Base-by-base conservation (phyloP, 2,888 invertebrate genomes). In the Tachina grossa region DNA sequence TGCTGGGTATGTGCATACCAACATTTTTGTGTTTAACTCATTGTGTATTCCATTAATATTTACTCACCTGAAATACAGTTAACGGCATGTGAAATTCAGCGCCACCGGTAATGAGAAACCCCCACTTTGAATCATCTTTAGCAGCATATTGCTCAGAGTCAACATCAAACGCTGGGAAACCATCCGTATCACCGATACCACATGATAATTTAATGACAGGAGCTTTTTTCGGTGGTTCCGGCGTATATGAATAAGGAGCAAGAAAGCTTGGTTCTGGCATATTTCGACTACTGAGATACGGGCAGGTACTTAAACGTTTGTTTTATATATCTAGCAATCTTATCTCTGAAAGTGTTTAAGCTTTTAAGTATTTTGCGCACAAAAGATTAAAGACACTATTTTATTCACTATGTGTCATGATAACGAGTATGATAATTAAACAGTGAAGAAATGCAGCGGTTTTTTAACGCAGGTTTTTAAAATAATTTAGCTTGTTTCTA, bases 81-180 rank as follows among this genome's bases (percentile, higher is more conserved):
- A 93, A 87, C 55, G 93, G 93, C 93, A 93, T 93, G 76, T 92
- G 92, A 88, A 93, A 93, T 74, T 93, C 93, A 43, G 92, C 91
- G 49, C 93, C 93, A 51, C 93, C 93, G 65, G 93, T 93, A 86
- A 93, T 91, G 75, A 93, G 90, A 85, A 93, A 93, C 39, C 93
- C 93, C 93, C 93, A 93, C 83, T 90, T 90, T n/a, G 89, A 88
- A 80, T 93, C 92, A 82, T 92, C 92, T 87, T 92, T 91, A 47
- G 89, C 88, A 47, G 90, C 91, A 76, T 92, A 92, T 19, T 87
- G 89, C 69, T 92, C 91, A 65, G 92, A 91, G 13, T 92, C 92
- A 16, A 91, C 90, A 80, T 92, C 92, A 86, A 92, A 92, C 45
- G 92, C 92, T 80, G 92, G 92, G 88, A 89, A 92, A 45, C 91